Evolutionary conservation across 2,113 vertebrate genomes (phyloP), one percentile per base, ranked within the genome.

Genomic region (Petromus typicus): DNA sequence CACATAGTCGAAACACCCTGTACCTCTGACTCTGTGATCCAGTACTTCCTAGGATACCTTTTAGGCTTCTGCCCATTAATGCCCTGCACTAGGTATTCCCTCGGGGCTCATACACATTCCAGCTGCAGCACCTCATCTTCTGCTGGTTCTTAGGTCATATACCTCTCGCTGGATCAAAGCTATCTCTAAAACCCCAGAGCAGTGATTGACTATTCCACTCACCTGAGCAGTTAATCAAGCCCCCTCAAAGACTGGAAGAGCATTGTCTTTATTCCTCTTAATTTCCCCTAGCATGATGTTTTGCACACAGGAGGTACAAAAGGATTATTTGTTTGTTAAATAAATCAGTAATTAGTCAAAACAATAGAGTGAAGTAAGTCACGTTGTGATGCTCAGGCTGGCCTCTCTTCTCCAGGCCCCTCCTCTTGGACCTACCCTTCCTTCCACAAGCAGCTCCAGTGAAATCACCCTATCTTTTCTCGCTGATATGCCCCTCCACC

Each of bases 241-340:
- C 66, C 48, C n/a, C n/a, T 83, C 13, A 43, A 87, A 94, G 57
- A 83, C 30, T 75, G 25, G 32, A 90, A 66, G 63, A 94, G 76
- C 25, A 84, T 88, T 45, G 43, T 56, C 57, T 34, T 79, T 67
- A 82, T 57, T 89, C 32, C 27, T 91, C n/a, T 93, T 92, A 67
- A 88, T 86, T 85, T 75, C 25, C 51, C 14, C 22, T 78, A 64
- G 30, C 51, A 67, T 51, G 48, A 17, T 71, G 23, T 22, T 95
- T 43, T 85, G 20, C 66, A 69, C 22, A 76, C 7, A 76, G 66
- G 13, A 88, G 51, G 80, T 32, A 5, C 43, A 92, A 94, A 81
- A 86, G 40, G 82, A 93, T 91, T 95, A 88, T 87, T 93, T 96
- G 51, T 57, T 86, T 45, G 69, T 76, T 86, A 61, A 94, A 84